Evolutionary conservation across 2,888 invertebrate species (phyloP).

Genomic region (Acholoe squamosa): DNA sequence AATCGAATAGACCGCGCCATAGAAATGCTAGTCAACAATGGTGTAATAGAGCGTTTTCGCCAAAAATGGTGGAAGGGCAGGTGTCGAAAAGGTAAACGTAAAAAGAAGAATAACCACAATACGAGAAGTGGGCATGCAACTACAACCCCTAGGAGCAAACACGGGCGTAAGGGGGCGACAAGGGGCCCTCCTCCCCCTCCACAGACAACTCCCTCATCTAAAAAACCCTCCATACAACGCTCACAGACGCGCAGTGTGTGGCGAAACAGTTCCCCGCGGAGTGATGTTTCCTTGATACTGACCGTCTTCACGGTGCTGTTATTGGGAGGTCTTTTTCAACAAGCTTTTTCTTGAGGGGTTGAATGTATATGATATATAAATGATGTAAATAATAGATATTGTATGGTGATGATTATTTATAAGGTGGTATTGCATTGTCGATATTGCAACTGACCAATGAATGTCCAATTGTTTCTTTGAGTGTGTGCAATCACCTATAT

Average conservation of each 20-base stretch:
- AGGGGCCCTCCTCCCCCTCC: background rate
- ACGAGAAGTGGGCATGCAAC: background rate
- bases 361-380: background rate
- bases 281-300: background rate
- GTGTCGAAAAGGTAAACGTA: constrained; percentile 14
- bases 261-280: constrained; percentile 14
- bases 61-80: constrained; percentile 63
- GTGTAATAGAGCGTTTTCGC: constrained; percentile 26
- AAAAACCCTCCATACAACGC: constrained; percentile 12
- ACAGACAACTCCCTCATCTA: background rate
- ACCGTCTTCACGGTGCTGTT: background rate
- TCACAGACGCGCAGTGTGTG: constrained; percentile 58
- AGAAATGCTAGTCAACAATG: background rate
- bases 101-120: constrained; percentile 26
- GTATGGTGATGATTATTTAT: no score
- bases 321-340: background rate
- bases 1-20: constrained; percentile 49
- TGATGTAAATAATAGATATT: no score
- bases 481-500: no score
- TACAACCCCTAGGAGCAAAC: background rate
- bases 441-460: no score
- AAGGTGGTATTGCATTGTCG: no score
- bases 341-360: background rate
- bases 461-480: no score
- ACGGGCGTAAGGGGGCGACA: background rate